Base-by-base conservation (phyloP, 2,113 vertebrate species). In the Salvelinus fontinalis region DNA sequence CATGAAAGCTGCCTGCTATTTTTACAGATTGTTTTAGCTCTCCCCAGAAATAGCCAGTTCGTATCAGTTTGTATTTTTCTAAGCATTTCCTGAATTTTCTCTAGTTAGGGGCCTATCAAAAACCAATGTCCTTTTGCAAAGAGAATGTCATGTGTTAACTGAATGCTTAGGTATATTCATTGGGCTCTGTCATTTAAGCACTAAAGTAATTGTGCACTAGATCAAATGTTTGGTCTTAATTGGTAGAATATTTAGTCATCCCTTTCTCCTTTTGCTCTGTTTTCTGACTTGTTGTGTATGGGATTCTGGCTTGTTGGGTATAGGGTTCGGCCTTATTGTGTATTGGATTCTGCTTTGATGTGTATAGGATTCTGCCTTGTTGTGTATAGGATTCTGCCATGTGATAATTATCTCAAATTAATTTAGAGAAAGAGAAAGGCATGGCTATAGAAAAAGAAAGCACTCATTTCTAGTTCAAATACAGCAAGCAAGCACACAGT, bases 381-480 rank as follows among this genome's bases (percentile, higher is more conserved):
- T 44, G 39, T 44, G 39, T 11, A 44, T 44, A 11, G 9, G 39
- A 44, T 11, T 44, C 39, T 44, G 39, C 39, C 39, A 44, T 5
- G 62, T 73, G 83, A 82, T 79, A 73, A 86, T 84, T 82, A 81
- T 79, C 79, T 48, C 31, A 22, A 9, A 84, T 85, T 79, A 85
- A 82, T 86, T 85, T 80, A 83, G 67, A 44, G 39, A 44, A 44
- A 44, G 39, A 9, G 39, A 44, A 44, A 44, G 39, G 39, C 39
- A 44, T 44, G 39, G 39, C 39, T 44, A 44, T 44, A 81, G 57
- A 20, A 54, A 73, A 75, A 82, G 26, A 83, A 34, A 9, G 73
- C 87, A 87, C 86, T 81, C 62, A 86, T 83, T 90, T 64, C 89
- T 78, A 72, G 84, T 87, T 75, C 77, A 83, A 86, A 91, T 85